Evolutionary conservation across 1,140 invertebrate genomes (phyloP).

Genomic region (Bombus sibiricus): DNA sequence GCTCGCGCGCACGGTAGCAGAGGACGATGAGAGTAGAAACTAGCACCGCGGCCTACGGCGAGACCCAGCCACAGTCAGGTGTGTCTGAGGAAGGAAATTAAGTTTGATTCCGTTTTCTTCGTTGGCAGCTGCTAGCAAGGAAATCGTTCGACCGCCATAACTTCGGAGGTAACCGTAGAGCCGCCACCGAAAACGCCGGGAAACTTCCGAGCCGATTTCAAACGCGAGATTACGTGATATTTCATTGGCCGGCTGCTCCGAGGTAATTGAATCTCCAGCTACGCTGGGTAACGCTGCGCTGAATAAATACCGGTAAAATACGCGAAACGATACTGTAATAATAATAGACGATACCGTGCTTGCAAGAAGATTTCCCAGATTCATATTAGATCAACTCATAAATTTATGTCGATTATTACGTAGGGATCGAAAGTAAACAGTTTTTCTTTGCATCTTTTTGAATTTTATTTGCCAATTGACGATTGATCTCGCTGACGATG

Average conservation of each 20-base stretch:
- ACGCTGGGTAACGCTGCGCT: neutral
- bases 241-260: neutral
- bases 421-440: no score
- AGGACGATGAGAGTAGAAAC: constrained; percentile 12
- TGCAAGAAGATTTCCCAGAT: no score
- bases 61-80: constrained; percentile 64
- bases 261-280: constrained; percentile 29
- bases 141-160: constrained; percentile 43
- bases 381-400: no score
- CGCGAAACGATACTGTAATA: constrained; percentile 12
- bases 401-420: no score
- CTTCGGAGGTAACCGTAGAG: constrained; percentile 45
- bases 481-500: no score
- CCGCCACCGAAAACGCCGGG: constrained; percentile 12
- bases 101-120: constrained; percentile 69
- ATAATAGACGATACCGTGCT: neutral
- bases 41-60: constrained; percentile 22
- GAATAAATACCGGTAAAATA: constrained; percentile 28
- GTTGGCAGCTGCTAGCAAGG: constrained; percentile 53
- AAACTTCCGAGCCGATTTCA: constrained; percentile 43
- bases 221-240: constrained; percentile 32
- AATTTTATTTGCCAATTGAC: no score
- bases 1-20: neutral
- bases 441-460: no score
- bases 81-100: constrained; percentile 74